Evolutionary conservation across 2,113 vertebrate genomes (phyloP).

Genomic region (Pitta sordida): DNA sequence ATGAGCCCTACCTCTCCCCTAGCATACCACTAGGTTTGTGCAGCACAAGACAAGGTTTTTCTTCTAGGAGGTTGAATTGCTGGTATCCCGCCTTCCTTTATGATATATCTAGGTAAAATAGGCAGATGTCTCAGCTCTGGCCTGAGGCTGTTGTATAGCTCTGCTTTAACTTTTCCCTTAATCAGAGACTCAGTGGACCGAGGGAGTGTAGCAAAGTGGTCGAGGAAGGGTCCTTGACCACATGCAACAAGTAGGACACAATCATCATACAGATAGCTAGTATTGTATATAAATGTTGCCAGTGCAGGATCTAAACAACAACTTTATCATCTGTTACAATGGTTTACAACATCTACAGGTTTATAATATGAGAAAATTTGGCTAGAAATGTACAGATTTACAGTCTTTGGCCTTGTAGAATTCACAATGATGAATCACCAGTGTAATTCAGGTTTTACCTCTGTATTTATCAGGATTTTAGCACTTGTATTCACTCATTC

Average conservation of each 20-base stretch:
- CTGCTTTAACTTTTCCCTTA: background rate
- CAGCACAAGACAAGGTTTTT: background rate
- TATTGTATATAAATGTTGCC: background rate
- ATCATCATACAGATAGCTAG: too few relatives aligned
- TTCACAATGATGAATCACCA: background rate
- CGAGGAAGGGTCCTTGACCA: background rate
- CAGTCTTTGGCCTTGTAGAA: background rate
- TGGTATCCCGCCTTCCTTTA: background rate
- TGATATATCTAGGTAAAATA: fast-evolving
- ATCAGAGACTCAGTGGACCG: background rate
- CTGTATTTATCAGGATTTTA: background rate
- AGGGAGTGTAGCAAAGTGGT: background rate
- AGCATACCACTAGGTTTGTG: background rate
- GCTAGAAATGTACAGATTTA: background rate
- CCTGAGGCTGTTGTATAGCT: fast-evolving
- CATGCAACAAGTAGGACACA: background rate
- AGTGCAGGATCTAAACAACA: background rate
- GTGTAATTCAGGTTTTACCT: background rate
- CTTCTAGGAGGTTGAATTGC: background rate
- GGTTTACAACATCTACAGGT: background rate
- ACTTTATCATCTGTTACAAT: background rate
- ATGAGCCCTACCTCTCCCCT: background rate
- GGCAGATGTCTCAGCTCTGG: background rate
- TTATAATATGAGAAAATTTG: background rate
- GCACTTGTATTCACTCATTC: background rate